phyloP scores from a whole-genome alignment of 2,113 vertebrate genomes.

The Empidonax traillii region DNA sequence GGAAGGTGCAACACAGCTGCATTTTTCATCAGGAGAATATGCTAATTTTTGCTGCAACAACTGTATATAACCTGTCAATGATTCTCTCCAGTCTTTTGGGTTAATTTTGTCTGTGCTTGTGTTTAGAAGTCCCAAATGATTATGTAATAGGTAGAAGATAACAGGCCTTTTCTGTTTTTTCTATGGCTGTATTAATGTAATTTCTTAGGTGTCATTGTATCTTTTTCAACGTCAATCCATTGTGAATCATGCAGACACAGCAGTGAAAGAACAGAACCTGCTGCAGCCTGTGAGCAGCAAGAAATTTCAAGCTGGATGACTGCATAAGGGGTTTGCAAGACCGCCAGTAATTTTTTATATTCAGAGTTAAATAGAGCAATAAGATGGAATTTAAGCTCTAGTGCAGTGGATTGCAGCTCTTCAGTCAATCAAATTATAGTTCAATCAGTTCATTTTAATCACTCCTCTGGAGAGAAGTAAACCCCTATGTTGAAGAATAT shows the following conservation, averaged over 20 bases:
- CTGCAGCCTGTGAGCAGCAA: background rate
- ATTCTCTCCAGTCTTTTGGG: background rate
- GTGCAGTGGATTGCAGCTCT: conserved; percentile 57
- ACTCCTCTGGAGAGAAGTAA: conserved; percentile 80
- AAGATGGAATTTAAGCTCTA: conserved; percentile 67
- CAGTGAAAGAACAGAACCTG: background rate
- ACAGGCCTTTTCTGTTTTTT: background rate
- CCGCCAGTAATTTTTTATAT: conserved; percentile 40
- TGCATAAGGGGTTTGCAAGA: conserved; percentile 11
- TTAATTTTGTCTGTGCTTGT: background rate
- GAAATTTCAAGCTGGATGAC: conserved; percentile 18
- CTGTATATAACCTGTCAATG: background rate
- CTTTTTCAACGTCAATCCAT: background rate
- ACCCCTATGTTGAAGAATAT: conserved; percentile 74
- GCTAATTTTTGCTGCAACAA: conserved; percentile 9
- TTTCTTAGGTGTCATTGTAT: background rate
- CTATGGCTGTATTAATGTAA: background rate
- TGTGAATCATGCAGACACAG: background rate
- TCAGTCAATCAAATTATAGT: conserved; percentile 80
- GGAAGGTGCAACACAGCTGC: background rate
- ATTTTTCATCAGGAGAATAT: background rate
- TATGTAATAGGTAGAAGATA: background rate
- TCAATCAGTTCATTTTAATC: conserved; percentile 84
- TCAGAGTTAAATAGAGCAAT: conserved; percentile 66
- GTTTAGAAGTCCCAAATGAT: background rate